These are phyloP conservation scores for Felis catus DNA, from an alignment of 2,113 vertebrate species.

Conservation along the genomic window F.catus_Fca126_mat1.0 CM031418.1:51147501-51148000, in stretches of 20 bases:
- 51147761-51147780: neutral
- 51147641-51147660: neutral
- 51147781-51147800: neutral
- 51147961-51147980: neutral
- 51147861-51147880: neutral
- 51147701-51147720: neutral
- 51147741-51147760: neutral
- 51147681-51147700: neutral
- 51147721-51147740: neutral
- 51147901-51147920: neutral
- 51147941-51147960: neutral
- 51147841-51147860: neutral
- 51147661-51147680: neutral
- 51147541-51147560: neutral
- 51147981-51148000: neutral
- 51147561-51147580: neutral
- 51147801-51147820: neutral
- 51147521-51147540: neutral
- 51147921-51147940: neutral
- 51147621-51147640: neutral
- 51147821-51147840: neutral
- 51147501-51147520: neutral
- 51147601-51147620: neutral
- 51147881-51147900: neutral
- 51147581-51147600: neutral